These are phyloP conservation scores for Dolomedes plantarius DNA, from an alignment of 2,888 invertebrate species.

Conservation along the genomic window DNA sequence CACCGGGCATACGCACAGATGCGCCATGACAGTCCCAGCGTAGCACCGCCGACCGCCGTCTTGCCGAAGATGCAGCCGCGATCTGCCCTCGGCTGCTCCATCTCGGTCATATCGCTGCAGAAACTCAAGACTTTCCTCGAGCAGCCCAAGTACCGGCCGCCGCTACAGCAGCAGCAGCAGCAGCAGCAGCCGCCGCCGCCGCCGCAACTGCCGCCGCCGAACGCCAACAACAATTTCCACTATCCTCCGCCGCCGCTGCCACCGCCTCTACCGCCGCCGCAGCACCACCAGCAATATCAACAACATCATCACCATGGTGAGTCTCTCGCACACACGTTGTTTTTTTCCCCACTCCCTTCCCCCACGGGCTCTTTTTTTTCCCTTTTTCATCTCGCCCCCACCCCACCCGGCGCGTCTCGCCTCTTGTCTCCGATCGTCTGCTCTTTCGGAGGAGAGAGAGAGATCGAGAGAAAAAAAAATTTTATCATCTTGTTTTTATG, in stretches of 20 bases:
- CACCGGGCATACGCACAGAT: slow-evolving; percentile 28
- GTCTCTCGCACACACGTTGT: slow-evolving; percentile 6
- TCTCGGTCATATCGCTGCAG: slow-evolving; percentile 73
- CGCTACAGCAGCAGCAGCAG: slow-evolving; percentile 56
- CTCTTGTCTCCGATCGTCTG: not conserved
- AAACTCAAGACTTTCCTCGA: slow-evolving; percentile 73
- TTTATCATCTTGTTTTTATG: slow-evolving; percentile 7
- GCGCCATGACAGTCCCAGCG: slow-evolving; percentile 66
- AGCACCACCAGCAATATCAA: slow-evolving; percentile 53
- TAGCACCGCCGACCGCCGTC: slow-evolving; percentile 7
- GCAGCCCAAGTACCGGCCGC: slow-evolving; percentile 73
- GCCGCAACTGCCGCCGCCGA: slow-evolving; percentile 32
- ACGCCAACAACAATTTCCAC: slow-evolving; percentile 48
- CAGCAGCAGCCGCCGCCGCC: slow-evolving; percentile 42
- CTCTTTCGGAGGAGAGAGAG: slow-evolving; percentile 7
- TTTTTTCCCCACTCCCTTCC: not conserved
- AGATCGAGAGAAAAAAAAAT: slow-evolving; percentile 9
- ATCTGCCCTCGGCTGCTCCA: slow-evolving; percentile 65
- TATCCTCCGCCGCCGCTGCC: slow-evolving; percentile 40
- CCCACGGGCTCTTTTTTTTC: not conserved
- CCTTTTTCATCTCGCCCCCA: too few relatives aligned
- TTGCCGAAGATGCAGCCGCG: slow-evolving; percentile 69
- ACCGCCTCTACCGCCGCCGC: slow-evolving; percentile 29
- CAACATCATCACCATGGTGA: slow-evolving; percentile 71
- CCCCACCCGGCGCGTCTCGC: slow-evolving; percentile 7